phyloP scores from a whole-genome alignment of 2,888 invertebrate genomes.

The Mythimna pallens region DNA sequence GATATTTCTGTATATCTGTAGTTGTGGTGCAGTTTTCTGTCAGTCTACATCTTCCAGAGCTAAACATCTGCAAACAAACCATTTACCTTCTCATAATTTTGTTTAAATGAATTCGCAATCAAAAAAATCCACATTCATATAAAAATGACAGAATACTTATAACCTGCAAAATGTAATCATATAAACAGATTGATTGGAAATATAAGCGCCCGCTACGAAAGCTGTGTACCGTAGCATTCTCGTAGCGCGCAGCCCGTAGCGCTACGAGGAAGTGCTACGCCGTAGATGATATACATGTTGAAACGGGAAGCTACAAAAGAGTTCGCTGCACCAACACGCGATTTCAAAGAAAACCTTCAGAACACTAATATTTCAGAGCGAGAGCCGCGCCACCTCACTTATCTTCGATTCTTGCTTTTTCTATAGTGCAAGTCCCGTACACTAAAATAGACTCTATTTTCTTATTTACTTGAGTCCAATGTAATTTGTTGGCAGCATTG shows the following conservation, averaged over 20 bases:
- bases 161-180: no score
- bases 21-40: no score
- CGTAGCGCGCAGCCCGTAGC: conserved; percentile 24
- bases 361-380: conserved; percentile 85
- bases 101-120: neutral
- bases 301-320: conserved; percentile 73
- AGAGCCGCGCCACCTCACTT: conserved; percentile 81
- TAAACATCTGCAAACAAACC: no score
- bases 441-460: conserved; percentile 62
- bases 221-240: conserved; percentile 44
- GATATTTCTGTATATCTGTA: no score
- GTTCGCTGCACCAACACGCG: conserved; percentile 73
- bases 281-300: conserved; percentile 67
- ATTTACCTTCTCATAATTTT: neutral
- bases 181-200: conserved; percentile 32
- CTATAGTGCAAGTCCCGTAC: conserved; percentile 42
- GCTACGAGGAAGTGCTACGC: conserved; percentile 49
- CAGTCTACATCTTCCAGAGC: no score
- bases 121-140: neutral
- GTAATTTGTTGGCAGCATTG: conserved; percentile 58
- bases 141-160: neutral
- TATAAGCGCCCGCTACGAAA: conserved; percentile 38
- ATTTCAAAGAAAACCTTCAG: conserved; percentile 81
- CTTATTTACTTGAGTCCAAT: conserved; percentile 61
- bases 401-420: conserved; percentile 81